phyloP scores from a whole-genome alignment of 1,140 invertebrate species.

The Papilio dardanus region DNA sequence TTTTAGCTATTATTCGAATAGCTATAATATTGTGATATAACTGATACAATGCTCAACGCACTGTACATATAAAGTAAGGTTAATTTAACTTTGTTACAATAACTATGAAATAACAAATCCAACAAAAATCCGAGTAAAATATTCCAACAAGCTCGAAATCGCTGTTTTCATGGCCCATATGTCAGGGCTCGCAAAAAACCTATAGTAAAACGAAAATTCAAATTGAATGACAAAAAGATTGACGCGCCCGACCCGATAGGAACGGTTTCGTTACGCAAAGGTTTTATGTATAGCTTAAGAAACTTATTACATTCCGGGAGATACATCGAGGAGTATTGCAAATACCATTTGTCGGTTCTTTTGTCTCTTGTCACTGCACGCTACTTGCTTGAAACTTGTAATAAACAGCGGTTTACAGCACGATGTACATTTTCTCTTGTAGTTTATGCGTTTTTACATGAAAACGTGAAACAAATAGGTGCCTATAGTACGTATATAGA shows the following conservation, averaged over 20 bases:
- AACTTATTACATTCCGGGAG: conserved; percentile 59
- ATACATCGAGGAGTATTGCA: conserved; percentile 31
- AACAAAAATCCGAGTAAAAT: neutral
- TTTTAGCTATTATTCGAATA: too few species aligned
- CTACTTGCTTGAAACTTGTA: conserved; percentile 7
- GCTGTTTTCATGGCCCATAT: conserved; percentile 44
- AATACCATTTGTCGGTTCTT: conserved; percentile 20
- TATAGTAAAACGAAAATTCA: conserved; percentile 72
- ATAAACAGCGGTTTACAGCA: neutral
- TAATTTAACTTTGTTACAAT: neutral
- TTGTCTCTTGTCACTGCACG: conserved; percentile 13
- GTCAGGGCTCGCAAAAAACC: conserved; percentile 60
- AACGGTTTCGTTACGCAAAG: conserved; percentile 70
- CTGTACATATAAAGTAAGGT: too few species aligned
- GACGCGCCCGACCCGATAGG: conserved; percentile 70
- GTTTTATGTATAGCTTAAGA: conserved; percentile 70
- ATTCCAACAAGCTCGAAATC: neutral
- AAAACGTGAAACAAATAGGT: too few species aligned
- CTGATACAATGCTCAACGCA: too few species aligned
- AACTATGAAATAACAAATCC: neutral
- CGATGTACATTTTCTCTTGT: conserved; percentile 5
- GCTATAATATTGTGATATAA: too few species aligned
- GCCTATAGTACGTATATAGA: too few species aligned
- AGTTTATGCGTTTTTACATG: neutral
- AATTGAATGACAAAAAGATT: conserved; percentile 80